These are phyloP conservation scores for Euproctis similis DNA, from an alignment of 2,888 invertebrate genomes.

Conservation along the genomic window DNA sequence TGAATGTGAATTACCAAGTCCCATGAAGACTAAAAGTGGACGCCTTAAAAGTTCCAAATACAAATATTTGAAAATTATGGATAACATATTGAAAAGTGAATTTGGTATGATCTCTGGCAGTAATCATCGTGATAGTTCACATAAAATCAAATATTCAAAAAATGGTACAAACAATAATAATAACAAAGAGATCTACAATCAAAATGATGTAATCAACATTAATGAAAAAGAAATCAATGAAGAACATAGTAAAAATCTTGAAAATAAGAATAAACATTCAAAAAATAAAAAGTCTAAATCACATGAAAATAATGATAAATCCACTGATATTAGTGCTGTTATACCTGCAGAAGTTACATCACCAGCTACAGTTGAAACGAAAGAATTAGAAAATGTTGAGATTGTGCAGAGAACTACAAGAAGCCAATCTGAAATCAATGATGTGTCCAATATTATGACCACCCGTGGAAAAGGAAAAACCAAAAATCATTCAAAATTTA, in stretches of 20 bases:
- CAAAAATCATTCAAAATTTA: conserved; percentile 6
- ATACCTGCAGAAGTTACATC: conserved; percentile 1
- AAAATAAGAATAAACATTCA: conserved; percentile 2
- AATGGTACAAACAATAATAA: conserved; percentile 56
- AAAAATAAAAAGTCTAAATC: conserved; percentile 10
- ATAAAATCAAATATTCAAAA: conserved; percentile 2
- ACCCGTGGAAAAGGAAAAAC: neutral
- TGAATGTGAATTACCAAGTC: conserved; percentile 8
- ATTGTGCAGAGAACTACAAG: neutral
- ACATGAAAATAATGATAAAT: conserved; percentile 11
- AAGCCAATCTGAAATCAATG: neutral
- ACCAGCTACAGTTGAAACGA: neutral
- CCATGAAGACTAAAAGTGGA: conserved; percentile 33
- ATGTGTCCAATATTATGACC: no score
- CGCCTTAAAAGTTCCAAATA: conserved; percentile 29
- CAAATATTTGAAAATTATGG: conserved; percentile 40
- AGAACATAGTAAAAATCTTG: conserved; percentile 2
- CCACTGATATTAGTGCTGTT: neutral
- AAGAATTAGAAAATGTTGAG: conserved; percentile 1
- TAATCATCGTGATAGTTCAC: conserved; percentile 4
- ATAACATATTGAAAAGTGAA: conserved; percentile 54
- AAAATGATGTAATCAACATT: conserved; percentile 40
- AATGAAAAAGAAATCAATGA: conserved; percentile 20
- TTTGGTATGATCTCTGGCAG: conserved; percentile 18
- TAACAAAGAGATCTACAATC: conserved; percentile 55